A percentile compares a stretch with the other conserved stretches of the same genome.
These are phyloP conservation scores for Orestias chungarensis DNA, from an alignment of 2,797 vertebrate species.

Conservation along the genomic window DNA sequence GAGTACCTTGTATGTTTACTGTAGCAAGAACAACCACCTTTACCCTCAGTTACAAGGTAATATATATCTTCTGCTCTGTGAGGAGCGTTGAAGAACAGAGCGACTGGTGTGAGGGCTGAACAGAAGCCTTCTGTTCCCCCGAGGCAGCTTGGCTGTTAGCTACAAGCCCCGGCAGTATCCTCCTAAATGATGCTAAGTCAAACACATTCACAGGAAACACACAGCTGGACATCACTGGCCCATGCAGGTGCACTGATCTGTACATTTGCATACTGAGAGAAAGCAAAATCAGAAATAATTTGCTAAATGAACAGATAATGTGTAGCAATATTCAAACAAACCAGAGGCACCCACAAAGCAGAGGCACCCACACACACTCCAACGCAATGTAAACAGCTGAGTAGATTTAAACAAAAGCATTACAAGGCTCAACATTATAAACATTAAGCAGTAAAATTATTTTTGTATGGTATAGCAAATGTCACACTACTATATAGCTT, in stretches of 20 bases:
- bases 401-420: constrained; percentile 3
- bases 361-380: constrained; percentile 33
- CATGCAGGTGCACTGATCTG: constrained; percentile 9
- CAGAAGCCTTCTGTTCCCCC: constrained; percentile 62
- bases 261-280: background rate
- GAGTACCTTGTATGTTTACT: background rate
- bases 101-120: constrained; percentile 56
- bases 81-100: constrained; percentile 33
- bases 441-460: background rate
- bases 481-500: background rate
- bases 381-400: constrained; percentile 23
- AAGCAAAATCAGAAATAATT: constrained; percentile 6
- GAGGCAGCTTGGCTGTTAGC: constrained; percentile 71
- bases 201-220: constrained; percentile 21
- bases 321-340: constrained; percentile 21
- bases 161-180: constrained; percentile 29
- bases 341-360: constrained; percentile 26
- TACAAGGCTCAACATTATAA: constrained; percentile 11
- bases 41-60: constrained; percentile 20
- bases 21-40: constrained; percentile 3
- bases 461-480: background rate
- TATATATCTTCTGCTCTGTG: constrained; percentile 6
- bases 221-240: background rate
- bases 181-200: constrained; percentile 43
- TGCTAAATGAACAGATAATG: constrained; percentile 19